These are phyloP conservation scores for Gasterosteus aculeatus DNA, from an alignment of 2,113 vertebrate genomes.

Conservation along the genomic window DNA sequence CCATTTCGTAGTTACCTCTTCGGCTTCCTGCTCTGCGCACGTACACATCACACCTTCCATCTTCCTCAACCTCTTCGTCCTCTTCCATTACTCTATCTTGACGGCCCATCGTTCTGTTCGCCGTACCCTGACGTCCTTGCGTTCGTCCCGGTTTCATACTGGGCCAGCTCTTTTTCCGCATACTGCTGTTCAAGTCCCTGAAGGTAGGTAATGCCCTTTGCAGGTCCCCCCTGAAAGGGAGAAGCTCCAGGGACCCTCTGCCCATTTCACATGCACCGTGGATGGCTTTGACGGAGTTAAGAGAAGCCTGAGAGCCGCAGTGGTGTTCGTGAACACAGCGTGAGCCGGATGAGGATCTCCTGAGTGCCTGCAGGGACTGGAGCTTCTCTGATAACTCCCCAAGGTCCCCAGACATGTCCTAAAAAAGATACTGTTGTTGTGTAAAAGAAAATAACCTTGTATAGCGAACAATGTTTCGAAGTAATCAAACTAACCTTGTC, in stretches of 20 bases:
- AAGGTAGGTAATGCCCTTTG: constrained; percentile 50
- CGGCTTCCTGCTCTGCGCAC: constrained; percentile 78
- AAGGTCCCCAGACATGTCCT: constrained; percentile 89
- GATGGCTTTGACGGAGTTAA: constrained; percentile 79
- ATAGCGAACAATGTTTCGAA: background rate
- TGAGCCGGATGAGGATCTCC: constrained; percentile 87
- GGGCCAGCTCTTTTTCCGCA: constrained; percentile 77
- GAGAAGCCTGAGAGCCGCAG: constrained; percentile 89
- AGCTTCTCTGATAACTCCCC: constrained; percentile 92
- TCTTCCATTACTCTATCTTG: constrained; percentile 94
- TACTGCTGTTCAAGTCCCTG: constrained; percentile 62
- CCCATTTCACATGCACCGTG: constrained; percentile 79
- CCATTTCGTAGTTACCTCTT: constrained; percentile 66
- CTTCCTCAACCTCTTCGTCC: constrained; percentile 79
- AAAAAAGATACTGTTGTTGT: background rate
- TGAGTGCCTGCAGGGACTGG: constrained; percentile 89
- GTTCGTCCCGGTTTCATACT: constrained; percentile 62
- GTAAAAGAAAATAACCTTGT: background rate
- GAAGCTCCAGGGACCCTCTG: constrained; percentile 84
- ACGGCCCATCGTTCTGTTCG: constrained; percentile 82
- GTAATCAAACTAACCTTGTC: constrained; percentile 79
- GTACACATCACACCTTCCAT: constrained; percentile 83
- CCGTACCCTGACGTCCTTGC: constrained; percentile 44
- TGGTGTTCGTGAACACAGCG: constrained; percentile 95
- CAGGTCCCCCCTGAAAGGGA: constrained; percentile 71